Percentiles rank a stretch among this genome's conserved stretches.
Evolutionary conservation across 2,797 vertebrate species (phyloP).

Genomic region (Spea hammondii): DNA sequence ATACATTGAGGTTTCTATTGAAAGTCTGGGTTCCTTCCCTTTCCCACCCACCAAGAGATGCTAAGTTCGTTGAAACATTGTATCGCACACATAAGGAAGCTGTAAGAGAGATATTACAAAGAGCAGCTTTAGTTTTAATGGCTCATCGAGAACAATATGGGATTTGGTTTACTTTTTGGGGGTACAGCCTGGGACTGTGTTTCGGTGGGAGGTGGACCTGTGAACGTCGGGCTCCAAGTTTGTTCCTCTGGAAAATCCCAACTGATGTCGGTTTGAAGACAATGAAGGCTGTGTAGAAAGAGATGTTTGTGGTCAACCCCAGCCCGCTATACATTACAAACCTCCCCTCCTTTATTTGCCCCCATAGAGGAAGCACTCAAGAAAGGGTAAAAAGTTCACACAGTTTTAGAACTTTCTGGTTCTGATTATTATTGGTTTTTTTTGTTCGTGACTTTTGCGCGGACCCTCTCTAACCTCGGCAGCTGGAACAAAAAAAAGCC

Average conservation of each 20-base stretch:
- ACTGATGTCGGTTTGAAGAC: not conserved
- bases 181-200: no score
- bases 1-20: no score
- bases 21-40: no score
- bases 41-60: no score
- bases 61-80: no score
- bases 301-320: not conserved
- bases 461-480: conserved; percentile 54
- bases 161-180: no score
- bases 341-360: not conserved
- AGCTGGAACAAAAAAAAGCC: conserved; percentile 46
- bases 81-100: no score
- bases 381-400: conserved; percentile 60
- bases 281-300: not conserved
- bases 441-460: conserved; percentile 52
- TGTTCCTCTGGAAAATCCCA: not conserved
- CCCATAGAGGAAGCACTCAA: not conserved
- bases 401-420: conserved; percentile 58
- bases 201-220: no score
- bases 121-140: no score
- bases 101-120: no score
- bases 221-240: no score
- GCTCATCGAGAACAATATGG: no score
- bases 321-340: not conserved
- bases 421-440: conserved; percentile 61